Percentiles rank a stretch among this genome's conserved stretches.
phyloP scores from a whole-genome alignment of 2,888 invertebrate species.

The Melipona beecheii region DNA sequence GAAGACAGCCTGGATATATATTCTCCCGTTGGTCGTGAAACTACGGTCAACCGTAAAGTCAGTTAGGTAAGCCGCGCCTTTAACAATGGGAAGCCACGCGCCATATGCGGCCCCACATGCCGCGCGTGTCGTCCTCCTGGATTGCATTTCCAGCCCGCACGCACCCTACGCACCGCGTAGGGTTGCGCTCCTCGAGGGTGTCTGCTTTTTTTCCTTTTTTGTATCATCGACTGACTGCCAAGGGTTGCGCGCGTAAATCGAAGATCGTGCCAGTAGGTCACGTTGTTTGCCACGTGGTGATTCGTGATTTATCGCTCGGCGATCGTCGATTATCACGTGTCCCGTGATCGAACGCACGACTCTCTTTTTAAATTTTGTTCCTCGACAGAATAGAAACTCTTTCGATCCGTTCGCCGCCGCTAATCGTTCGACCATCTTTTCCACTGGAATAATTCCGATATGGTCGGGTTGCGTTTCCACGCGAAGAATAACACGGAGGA shows the following conservation, averaged over 20 bases:
- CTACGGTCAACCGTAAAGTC: conserved; percentile 77
- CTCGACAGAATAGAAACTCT: not conserved
- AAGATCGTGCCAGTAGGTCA: conserved; percentile 62
- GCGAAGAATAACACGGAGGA: not conserved
- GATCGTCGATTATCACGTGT: conserved; percentile 64
- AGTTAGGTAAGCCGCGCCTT: conserved; percentile 78
- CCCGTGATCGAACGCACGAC: conserved; percentile 38
- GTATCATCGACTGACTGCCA: conserved; percentile 53
- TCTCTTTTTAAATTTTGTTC: conserved; percentile 14
- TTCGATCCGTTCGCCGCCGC: not conserved
- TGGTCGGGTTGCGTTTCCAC: not conserved
- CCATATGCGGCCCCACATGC: conserved; percentile 81
- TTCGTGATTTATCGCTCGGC: conserved; percentile 60
- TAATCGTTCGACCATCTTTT: conserved; percentile 27
- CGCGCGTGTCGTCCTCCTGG: conserved; percentile 65
- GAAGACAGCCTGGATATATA: conserved; percentile 48
- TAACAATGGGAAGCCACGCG: conserved; percentile 81
- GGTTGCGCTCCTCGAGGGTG: conserved; percentile 55
- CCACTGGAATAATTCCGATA: conserved; percentile 22
- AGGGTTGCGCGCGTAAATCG: conserved; percentile 57
- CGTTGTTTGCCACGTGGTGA: conserved; percentile 57
- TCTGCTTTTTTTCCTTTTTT: conserved; percentile 39
- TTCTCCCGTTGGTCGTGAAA: conserved; percentile 54
- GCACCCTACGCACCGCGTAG: conserved; percentile 45
- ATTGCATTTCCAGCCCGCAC: conserved; percentile 41